A percentile compares a stretch with the other conserved stretches of the same genome.
Conservation (phyloP, 1,140 invertebrate species). For the Araneus ventricosus region DNA sequence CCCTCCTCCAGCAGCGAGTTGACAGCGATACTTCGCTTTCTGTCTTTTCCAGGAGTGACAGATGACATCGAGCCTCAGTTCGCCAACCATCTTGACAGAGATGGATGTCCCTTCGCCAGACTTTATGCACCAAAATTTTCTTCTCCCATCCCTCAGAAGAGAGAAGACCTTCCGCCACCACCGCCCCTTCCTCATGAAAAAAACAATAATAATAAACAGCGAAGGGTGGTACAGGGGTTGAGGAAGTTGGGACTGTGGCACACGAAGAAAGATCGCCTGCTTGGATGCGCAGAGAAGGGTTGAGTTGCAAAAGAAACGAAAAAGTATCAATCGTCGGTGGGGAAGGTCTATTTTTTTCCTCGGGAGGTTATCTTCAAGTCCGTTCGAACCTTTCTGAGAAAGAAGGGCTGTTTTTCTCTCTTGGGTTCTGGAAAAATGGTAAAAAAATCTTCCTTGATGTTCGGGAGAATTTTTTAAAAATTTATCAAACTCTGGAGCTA, state of each 20-base stretch:
- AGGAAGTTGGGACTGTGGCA: background rate
- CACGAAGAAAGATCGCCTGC: slow-evolving; percentile 16
- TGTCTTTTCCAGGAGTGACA: slow-evolving; percentile 13
- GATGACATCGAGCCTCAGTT: slow-evolving; percentile 29
- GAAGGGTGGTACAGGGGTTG: slow-evolving; percentile 1
- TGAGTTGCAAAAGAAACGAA: slow-evolving; percentile 1
- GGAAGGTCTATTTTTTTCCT: background rate
- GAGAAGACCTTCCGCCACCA: background rate
- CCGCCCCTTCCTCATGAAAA: background rate
- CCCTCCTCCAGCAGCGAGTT: background rate
- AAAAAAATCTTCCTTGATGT: background rate
- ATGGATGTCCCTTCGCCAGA: slow-evolving; percentile 19
- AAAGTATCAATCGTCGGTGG: background rate
- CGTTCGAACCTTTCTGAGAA: background rate
- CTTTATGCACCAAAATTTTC: slow-evolving; percentile 19
- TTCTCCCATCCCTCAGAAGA: background rate
- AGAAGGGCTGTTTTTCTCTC: background rate
- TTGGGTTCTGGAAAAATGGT: background rate
- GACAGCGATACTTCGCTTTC: slow-evolving; percentile 31
- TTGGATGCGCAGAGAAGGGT: background rate
- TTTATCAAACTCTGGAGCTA: no score
- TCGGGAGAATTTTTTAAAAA: no score
- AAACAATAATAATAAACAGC: background rate
- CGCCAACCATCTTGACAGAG: slow-evolving; percentile 15
- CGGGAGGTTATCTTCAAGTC: background rate